phyloP scores from a whole-genome alignment of 2,113 vertebrate genomes.

The Cephalophus harveyi region DNA sequence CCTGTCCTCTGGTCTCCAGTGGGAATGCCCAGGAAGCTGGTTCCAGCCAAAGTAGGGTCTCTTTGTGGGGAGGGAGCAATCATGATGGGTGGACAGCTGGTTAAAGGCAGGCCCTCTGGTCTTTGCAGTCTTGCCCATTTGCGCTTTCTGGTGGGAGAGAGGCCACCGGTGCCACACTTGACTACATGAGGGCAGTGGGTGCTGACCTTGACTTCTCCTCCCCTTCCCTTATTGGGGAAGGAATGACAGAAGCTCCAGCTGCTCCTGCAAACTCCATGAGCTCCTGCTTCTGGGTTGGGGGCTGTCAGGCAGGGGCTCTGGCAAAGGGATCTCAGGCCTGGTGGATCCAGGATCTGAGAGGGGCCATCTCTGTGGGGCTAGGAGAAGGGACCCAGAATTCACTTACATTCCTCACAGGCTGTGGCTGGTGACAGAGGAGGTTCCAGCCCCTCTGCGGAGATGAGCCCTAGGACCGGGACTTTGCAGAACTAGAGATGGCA shows the following conservation, averaged over 20 bases:
- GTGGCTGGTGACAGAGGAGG: neutral
- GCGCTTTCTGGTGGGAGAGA: neutral
- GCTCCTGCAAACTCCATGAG: neutral
- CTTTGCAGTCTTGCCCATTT: neutral
- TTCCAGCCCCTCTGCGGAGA: neutral
- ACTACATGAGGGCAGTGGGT: neutral
- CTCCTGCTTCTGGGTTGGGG: neutral
- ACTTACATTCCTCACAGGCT: neutral
- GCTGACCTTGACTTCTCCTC: neutral
- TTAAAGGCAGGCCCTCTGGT: neutral
- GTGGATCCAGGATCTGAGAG: neutral
- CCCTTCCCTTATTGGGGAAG: neutral
- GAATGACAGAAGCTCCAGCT: neutral
- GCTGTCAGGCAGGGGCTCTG: neutral
- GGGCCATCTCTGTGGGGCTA: neutral
- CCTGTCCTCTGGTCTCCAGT: neutral
- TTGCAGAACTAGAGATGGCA: neutral
- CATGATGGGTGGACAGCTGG: neutral
- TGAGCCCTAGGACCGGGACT: neutral
- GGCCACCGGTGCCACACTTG: neutral
- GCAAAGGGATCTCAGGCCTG: neutral
- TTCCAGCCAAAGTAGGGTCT: neutral
- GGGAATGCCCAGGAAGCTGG: neutral
- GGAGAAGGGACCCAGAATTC: neutral
- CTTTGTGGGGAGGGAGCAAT: neutral